Evolutionary conservation across 2,113 vertebrate genomes (phyloP).

Genomic region (Ploceus nigricollis): DNA sequence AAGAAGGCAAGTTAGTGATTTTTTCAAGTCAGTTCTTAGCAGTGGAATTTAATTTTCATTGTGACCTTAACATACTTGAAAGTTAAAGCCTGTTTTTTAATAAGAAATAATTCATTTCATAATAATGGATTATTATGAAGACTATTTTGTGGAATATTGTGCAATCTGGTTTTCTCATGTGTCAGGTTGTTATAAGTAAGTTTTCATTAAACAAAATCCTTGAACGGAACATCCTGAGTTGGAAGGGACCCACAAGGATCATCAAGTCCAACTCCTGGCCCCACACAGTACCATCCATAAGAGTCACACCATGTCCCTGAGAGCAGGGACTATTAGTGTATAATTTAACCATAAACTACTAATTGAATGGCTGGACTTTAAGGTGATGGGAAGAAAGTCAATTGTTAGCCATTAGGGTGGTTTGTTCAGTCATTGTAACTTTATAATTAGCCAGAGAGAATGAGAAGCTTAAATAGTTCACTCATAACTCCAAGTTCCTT

Average conservation of each 20-base stretch:
- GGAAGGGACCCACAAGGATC: not conserved
- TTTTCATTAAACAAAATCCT: not conserved
- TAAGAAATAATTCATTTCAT: not conserved
- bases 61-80: not conserved
- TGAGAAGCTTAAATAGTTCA: not conserved
- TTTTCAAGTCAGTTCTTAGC: not conserved
- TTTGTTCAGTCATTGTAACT: not conserved
- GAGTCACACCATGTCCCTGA: too few species aligned
- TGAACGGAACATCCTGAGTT: not conserved
- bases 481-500: not conserved
- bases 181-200: not conserved
- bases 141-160: not conserved
- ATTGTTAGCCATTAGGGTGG: not conserved
- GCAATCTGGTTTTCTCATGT: not conserved
- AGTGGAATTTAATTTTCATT: not conserved
- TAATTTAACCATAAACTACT: not conserved
- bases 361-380: not conserved
- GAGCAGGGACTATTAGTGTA: not conserved
- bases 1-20: not conserved
- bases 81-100: not conserved
- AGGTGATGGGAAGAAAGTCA: not conserved
- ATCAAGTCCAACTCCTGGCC: not conserved
- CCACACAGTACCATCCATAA: fast-evolving
- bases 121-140: not conserved
- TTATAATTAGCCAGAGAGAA: not conserved